Base-by-base conservation (phyloP, 2,888 invertebrate species). In the Arenicola marina region DNA sequence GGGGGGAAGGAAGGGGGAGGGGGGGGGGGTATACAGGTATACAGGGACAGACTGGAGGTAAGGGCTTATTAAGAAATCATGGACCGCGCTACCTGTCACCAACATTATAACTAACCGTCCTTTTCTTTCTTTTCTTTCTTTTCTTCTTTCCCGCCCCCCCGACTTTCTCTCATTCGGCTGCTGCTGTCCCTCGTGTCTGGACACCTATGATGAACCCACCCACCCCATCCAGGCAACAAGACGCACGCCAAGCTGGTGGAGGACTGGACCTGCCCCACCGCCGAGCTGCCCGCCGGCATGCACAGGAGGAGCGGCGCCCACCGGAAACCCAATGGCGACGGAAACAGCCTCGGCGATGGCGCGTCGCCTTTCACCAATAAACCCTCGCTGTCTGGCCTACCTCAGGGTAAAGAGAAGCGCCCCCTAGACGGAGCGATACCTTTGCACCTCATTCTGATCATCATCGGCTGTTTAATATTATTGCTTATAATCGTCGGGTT, bases 231-330 rank as follows among this genome's bases (percentile, higher is more conserved):
- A 69, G 69, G 60, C 24, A 69, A 69, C 56, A 64, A 65, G 34
- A 54, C 64, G 28, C 46, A 59, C 24, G 54, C 62, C n/a, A 67
- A 60, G 28, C 51, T 62, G 28, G 26, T 69, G n/a, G 69, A 69
- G 43, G 67, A 67, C 62, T 69, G 69, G 69, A 53, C 55, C 15
- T 69, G 69, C 53, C 69, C 69, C 28, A 61, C 61, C 4, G 51
- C 59, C 15, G 53, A 46, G 38, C 45, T 45, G 4, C 32, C 61
- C 7, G 24, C 7, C 18, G 21, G 56, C 15, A 53, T 54, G 11
- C 43, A 54, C 4, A 48, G 59, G 24, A 21, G 29, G 29, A 56
- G 56, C 53, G 56, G 54, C 26, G 28, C 33, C n/a, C 38, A 58
- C 29, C 45, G 60, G 38, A 54, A 46, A 15, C 59, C 48, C 3